Evolutionary conservation across 2,797 vertebrate species (phyloP).

Genomic region (Gymnoscopelus braueri): DNA sequence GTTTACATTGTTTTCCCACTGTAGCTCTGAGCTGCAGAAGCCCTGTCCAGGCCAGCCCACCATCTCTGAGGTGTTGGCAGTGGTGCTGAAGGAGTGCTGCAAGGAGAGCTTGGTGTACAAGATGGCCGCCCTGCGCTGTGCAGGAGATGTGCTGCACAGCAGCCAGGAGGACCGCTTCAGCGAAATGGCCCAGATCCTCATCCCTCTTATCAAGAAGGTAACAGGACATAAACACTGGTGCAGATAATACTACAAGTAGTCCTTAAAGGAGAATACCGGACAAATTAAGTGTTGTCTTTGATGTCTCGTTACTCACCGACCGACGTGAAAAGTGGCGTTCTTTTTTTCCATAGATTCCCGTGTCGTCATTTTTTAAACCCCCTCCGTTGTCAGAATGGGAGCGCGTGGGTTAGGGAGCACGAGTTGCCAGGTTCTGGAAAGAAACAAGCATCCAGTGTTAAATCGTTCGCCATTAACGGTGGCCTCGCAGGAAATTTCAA

Average conservation of each 20-base stretch:
- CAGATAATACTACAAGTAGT: background rate
- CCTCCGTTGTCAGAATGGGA: too few species aligned
- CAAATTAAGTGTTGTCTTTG: too few species aligned
- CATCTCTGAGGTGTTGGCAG: slow-evolving; percentile 83
- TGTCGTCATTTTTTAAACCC: too few species aligned
- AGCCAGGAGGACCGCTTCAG: slow-evolving; percentile 90
- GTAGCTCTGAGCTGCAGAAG: slow-evolving; percentile 87
- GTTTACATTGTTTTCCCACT: slow-evolving; percentile 6
- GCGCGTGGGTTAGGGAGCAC: too few species aligned
- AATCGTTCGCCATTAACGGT: too few species aligned
- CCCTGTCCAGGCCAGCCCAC: slow-evolving; percentile 87
- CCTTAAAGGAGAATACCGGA: too few species aligned
- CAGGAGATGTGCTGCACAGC: slow-evolving; percentile 86
- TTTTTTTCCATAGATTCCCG: too few species aligned
- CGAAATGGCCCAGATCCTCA: slow-evolving; percentile 87
- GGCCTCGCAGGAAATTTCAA: too few species aligned
- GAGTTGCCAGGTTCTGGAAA: too few species aligned
- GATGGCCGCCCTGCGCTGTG: slow-evolving; percentile 88
- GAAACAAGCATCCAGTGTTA: too few species aligned
- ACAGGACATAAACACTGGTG: background rate
- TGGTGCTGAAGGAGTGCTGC: slow-evolving; percentile 91
- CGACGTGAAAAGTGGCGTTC: too few species aligned
- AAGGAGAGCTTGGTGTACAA: slow-evolving; percentile 94
- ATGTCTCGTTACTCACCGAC: too few species aligned
- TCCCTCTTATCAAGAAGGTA: slow-evolving; percentile 96